Evolutionary conservation across 2,113 vertebrate genomes (phyloP).

Genomic region (Falcunculus frontatus): DNA sequence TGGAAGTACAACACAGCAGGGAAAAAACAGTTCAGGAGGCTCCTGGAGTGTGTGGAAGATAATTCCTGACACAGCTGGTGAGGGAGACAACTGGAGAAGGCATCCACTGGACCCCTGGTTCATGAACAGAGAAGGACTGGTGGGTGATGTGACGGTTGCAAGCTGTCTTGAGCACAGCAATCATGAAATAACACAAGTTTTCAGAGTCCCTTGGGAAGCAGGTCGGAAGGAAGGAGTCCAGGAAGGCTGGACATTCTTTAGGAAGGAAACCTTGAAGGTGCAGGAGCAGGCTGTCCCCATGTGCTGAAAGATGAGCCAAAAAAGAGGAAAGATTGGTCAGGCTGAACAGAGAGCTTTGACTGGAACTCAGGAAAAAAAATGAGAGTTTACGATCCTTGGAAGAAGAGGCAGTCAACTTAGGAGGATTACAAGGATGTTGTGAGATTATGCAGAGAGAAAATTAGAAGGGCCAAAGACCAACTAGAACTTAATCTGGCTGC

Average conservation of each 20-base stretch:
- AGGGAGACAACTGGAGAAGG: neutral
- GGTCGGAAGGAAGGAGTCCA: neutral
- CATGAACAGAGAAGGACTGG: neutral
- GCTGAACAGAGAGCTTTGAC: neutral
- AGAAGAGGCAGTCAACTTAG: neutral
- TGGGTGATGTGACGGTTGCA: neutral
- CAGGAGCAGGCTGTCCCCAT: neutral
- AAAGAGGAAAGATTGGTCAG: neutral
- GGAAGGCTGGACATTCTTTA: neutral
- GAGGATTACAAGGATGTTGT: neutral
- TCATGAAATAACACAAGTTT: neutral
- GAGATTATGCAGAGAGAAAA: neutral
- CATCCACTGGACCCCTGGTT: neutral
- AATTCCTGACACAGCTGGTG: neutral
- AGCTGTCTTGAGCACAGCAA: neutral
- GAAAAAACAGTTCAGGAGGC: too few species aligned
- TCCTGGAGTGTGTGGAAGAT: neutral
- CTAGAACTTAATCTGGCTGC: neutral
- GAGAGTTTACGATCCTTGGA: neutral
- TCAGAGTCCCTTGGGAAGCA: neutral
- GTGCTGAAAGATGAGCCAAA: neutral
- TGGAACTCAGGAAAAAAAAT: neutral
- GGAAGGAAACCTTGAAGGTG: neutral
- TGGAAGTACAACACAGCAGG: neutral
- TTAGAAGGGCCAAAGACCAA: neutral